phyloP scores from a whole-genome alignment of 64 coral and sea anemone genomes.

The Porites australiensis region DNA sequence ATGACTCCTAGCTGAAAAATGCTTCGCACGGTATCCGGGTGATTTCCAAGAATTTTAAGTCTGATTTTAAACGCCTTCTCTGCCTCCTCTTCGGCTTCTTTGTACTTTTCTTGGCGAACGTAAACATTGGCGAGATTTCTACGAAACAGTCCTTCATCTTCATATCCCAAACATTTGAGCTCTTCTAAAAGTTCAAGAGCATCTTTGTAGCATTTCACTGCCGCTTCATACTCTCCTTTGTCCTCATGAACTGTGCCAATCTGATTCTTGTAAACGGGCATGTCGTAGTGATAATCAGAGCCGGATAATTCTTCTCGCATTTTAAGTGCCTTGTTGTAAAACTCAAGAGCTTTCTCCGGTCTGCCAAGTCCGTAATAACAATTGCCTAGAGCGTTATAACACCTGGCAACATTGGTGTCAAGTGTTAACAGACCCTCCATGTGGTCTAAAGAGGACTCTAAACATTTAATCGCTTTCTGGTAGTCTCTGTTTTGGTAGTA shows the following conservation, averaged over 20 bases:
- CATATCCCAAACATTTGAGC: slow-evolving; percentile 4
- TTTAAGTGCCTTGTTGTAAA: slow-evolving; percentile 21
- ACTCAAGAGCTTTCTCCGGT: neutral
- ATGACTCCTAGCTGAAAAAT: slow-evolving; percentile 36
- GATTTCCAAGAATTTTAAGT: slow-evolving; percentile 5
- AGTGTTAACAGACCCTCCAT: neutral
- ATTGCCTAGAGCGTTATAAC: slow-evolving; percentile 55
- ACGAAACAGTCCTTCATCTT: slow-evolving; percentile 7
- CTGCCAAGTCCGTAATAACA: neutral
- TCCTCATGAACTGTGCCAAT: neutral
- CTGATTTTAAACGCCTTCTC: slow-evolving; percentile 38
- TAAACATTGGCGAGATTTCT: slow-evolving; percentile 56
- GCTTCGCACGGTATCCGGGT: slow-evolving; percentile 45
- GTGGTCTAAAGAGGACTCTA: slow-evolving; percentile 5
- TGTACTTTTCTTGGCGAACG: neutral
- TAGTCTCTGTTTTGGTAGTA: neutral
- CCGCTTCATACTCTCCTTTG: neutral
- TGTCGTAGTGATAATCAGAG: slow-evolving; percentile 12
- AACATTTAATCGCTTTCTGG: neutral
- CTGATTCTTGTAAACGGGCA: slow-evolving; percentile 33
- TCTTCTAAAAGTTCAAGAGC: slow-evolving; percentile 30
- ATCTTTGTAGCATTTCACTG: slow-evolving; percentile 33
- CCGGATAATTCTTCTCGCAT: slow-evolving; percentile 13
- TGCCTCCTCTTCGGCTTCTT: neutral
- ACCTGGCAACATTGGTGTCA: slow-evolving; percentile 17